These are phyloP conservation scores for Caenorhabditis parvicauda DNA, from an alignment of 2,888 invertebrate species.

Conservation along the genomic window DNA sequence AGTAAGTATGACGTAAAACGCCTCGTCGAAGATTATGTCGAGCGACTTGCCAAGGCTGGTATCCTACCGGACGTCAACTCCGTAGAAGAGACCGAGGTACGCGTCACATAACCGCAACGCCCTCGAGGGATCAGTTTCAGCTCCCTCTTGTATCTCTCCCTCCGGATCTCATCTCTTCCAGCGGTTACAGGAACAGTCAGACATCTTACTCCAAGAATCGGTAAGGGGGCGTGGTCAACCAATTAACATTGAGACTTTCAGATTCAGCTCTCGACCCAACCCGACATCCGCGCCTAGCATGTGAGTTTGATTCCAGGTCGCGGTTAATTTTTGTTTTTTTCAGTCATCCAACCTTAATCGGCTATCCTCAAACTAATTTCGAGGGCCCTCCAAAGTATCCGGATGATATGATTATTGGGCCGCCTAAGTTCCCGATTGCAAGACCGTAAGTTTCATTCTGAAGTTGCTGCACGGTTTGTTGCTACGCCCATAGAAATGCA, in stretches of 20 bases:
- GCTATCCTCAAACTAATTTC: slow-evolving; percentile 4
- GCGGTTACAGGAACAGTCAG: slow-evolving; percentile 21
- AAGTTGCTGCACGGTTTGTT: too few relatives aligned
- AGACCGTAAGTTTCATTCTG: slow-evolving; percentile 16
- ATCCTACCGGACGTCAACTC: slow-evolving; percentile 21
- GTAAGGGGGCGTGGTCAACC: not conserved
- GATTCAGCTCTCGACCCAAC: too few relatives aligned
- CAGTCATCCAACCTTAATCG: slow-evolving; percentile 24
- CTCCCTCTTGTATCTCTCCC: slow-evolving; percentile 19
- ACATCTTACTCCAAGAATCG: too few relatives aligned
- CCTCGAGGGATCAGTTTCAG: slow-evolving; percentile 7
- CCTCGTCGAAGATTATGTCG: slow-evolving; percentile 39
- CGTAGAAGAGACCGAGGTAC: not conserved
- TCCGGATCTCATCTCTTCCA: slow-evolving; percentile 9
- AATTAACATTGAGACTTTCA: too few relatives aligned
- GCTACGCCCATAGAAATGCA: too few relatives aligned
- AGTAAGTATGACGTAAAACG: slow-evolving; percentile 38
- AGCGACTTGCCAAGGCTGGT: slow-evolving; percentile 26
- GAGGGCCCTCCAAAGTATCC: not conserved
- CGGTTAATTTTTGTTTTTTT: slow-evolving; percentile 1
- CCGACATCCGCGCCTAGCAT: not conserved
- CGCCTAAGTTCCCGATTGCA: slow-evolving; percentile 24
- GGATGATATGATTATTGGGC: slow-evolving; percentile 6
- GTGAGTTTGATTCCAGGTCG: not conserved
- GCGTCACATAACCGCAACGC: not conserved